These are phyloP conservation scores for Podarcis siculus DNA, from an alignment of 2,797 vertebrate genomes.

Conservation along the genomic window DNA sequence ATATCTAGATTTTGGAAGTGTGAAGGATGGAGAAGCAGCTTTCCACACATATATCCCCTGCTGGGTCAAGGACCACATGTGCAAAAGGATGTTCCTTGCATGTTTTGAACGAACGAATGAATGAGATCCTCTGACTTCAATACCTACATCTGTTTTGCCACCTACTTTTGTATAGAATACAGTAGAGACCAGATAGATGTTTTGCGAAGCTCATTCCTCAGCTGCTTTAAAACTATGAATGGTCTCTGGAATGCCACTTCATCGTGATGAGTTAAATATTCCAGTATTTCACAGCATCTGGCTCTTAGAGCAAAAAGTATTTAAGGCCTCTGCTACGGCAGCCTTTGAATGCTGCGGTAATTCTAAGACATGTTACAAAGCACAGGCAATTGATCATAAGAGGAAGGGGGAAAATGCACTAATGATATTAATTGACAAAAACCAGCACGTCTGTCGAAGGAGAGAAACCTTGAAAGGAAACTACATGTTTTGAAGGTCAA, in stretches of 20 bases:
- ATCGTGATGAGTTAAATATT: slow-evolving; percentile 20
- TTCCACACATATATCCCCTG: too few relatives aligned
- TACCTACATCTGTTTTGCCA: neutral
- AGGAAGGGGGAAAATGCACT: slow-evolving; percentile 57
- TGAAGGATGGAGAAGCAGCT: too few relatives aligned
- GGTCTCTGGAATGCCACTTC: slow-evolving; percentile 28
- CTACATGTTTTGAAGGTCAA: slow-evolving; percentile 78
- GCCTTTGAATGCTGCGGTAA: slow-evolving; percentile 43
- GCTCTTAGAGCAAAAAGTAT: neutral
- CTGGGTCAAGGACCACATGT: too few relatives aligned
- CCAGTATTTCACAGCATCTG: slow-evolving; percentile 7
- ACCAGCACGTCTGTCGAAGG: slow-evolving; percentile 75
- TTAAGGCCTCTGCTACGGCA: slow-evolving; percentile 30
- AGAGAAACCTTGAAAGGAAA: slow-evolving; percentile 79
- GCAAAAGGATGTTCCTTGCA: too few relatives aligned
- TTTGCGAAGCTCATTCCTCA: slow-evolving; percentile 23
- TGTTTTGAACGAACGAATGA: neutral
- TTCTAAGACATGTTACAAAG: slow-evolving; percentile 54
- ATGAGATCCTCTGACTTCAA: neutral
- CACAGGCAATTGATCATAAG: slow-evolving; percentile 66
- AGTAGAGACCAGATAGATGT: neutral
- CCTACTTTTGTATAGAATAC: neutral
- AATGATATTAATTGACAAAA: slow-evolving; percentile 82
- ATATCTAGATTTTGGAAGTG: too few relatives aligned
- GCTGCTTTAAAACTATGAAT: slow-evolving; percentile 53